phyloP scores from a whole-genome alignment of 2,113 vertebrate genomes.

The cattle (Bos taurus) region ARS-UCD2.0 NC_037334.1:78933001-78933500 shows the following conservation, averaged over 20 bases:
- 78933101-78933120: conserved; percentile 42
- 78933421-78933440: neutral
- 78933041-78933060: conserved; percentile 58
- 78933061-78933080: conserved; percentile 52
- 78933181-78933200: conserved; percentile 22
- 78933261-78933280: neutral
- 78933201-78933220: neutral
- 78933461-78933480: neutral
- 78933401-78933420: neutral
- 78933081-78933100: conserved; percentile 55
- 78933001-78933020: conserved; percentile 52
- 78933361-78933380: neutral
- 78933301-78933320: conserved; percentile 1
- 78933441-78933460: neutral
- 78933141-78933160: conserved; percentile 14
- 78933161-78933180: conserved; percentile 30
- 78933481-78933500: neutral
- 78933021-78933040: conserved; percentile 54
- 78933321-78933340: neutral
- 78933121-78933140: conserved; percentile 28
- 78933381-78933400: neutral
- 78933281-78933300: neutral
- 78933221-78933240: neutral
- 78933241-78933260: neutral
- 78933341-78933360: conserved; percentile 8